These are phyloP conservation scores for Diphyllodes magnificus DNA, from an alignment of 2,113 vertebrate genomes.

Conservation along the genomic window DNA sequence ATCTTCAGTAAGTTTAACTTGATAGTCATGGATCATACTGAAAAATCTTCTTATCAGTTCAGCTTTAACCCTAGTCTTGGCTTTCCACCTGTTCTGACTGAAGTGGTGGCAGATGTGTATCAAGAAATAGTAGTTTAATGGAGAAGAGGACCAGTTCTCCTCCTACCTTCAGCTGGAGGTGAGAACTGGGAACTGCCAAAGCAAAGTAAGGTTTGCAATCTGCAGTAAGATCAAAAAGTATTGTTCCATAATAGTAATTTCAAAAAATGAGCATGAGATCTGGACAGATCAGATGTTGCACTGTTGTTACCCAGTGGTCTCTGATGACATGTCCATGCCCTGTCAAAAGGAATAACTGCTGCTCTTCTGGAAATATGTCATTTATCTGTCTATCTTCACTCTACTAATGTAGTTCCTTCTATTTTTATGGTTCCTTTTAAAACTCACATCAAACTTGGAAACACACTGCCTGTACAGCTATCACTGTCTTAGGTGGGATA, in stretches of 20 bases:
- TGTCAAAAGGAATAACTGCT: neutral
- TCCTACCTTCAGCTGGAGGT: neutral
- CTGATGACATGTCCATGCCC: neutral
- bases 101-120: neutral
- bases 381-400: neutral
- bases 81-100: neutral
- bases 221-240: neutral
- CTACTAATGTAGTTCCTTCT: neutral
- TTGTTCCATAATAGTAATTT: neutral
- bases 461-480: neutral
- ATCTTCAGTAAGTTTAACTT: neutral
- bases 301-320: neutral
- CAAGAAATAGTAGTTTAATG: neutral
- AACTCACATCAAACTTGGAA: neutral
- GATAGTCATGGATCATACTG: neutral
- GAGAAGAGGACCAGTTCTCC: neutral
- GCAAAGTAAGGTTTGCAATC: neutral
- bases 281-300: neutral
- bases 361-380: neutral
- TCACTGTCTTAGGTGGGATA: neutral
- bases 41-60: neutral
- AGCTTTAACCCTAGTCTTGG: neutral
- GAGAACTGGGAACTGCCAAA: neutral
- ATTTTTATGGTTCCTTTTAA: neutral
- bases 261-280: neutral